A percentile compares a stretch with the other conserved stretches of the same genome.
Evolutionary conservation across 2,888 invertebrate genomes (phyloP).

Genomic region (Hyppa rectilinea): DNA sequence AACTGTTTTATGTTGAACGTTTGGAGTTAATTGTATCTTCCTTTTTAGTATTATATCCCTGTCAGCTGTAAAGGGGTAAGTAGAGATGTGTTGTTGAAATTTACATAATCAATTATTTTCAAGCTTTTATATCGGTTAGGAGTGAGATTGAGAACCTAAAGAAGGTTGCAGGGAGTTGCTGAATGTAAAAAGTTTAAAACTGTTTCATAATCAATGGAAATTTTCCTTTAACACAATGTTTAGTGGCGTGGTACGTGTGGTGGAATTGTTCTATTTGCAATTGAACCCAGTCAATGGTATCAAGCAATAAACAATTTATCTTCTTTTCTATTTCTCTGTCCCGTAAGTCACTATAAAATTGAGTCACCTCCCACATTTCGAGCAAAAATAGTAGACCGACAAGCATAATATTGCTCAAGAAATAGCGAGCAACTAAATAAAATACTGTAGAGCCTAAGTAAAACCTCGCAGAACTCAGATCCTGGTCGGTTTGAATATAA

Average conservation of each 20-base stretch:
- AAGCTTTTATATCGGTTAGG: background rate
- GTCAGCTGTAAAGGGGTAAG: background rate
- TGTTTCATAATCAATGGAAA: background rate
- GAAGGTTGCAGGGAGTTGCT: background rate
- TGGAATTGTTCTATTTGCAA: no score
- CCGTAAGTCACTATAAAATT: background rate
- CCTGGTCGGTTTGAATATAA: no score
- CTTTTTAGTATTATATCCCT: constrained; percentile 15
- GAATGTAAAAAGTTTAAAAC: background rate
- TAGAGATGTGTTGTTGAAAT: background rate
- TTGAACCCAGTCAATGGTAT: no score
- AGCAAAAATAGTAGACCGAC: background rate
- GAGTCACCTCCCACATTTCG: background rate
- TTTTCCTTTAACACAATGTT: background rate
- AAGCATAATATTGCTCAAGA: background rate
- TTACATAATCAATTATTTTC: background rate
- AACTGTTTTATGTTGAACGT: constrained; percentile 74
- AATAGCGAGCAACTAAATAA: no score
- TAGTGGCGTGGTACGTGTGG: no score
- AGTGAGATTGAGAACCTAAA: background rate
- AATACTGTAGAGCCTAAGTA: no score
- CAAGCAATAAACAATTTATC: background rate
- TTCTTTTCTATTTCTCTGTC: no score
- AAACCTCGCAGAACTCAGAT: no score
- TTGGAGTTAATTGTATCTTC: constrained; percentile 56